A percentile compares a stretch with the other conserved stretches of the same genome.
These are phyloP conservation scores for Peromyscus attwateri DNA, from an alignment of 2,797 vertebrate genomes.

Conservation along the genomic window DNA sequence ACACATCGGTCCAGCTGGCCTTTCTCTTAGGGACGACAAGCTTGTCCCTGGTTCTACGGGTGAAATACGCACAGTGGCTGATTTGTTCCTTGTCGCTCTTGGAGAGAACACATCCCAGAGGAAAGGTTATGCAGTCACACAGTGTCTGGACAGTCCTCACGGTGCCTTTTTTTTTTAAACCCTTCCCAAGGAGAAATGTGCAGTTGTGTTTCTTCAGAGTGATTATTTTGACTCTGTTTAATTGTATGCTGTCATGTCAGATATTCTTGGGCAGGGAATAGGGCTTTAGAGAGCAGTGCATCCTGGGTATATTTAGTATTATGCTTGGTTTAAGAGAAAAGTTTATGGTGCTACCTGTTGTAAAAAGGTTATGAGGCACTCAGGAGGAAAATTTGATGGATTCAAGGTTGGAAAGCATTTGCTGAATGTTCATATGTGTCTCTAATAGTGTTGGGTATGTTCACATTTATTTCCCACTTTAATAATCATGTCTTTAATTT, in stretches of 20 bases:
- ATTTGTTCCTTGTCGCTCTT: slow-evolving; percentile 20
- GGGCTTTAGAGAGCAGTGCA: neutral
- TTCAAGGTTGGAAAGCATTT: slow-evolving; percentile 1
- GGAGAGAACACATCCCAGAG: slow-evolving; percentile 53
- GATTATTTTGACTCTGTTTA: slow-evolving; percentile 42
- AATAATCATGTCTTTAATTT: neutral
- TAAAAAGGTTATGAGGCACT: neutral
- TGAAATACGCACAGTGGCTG: neutral
- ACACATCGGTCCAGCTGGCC: neutral
- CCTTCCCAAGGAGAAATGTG: slow-evolving; percentile 28
- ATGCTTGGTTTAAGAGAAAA: neutral
- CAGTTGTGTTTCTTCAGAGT: slow-evolving; percentile 53
- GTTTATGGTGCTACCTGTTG: neutral
- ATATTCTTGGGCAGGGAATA: neutral
- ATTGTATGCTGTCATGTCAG: neutral
- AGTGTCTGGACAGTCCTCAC: slow-evolving; percentile 16
- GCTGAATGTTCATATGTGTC: neutral
- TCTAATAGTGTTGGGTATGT: neutral
- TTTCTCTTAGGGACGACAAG: slow-evolving; percentile 9
- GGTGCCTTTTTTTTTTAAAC: neutral
- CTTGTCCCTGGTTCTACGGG: neutral
- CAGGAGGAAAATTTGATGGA: slow-evolving; percentile 11
- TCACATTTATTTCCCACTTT: neutral
- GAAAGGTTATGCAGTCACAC: neutral
- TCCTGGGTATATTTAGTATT: slow-evolving; percentile 12